A percentile compares a stretch with the other conserved stretches of the same genome.
These are phyloP conservation scores for Biston stratarius DNA, from an alignment of 2,888 invertebrate genomes.

Conservation along the genomic window DNA sequence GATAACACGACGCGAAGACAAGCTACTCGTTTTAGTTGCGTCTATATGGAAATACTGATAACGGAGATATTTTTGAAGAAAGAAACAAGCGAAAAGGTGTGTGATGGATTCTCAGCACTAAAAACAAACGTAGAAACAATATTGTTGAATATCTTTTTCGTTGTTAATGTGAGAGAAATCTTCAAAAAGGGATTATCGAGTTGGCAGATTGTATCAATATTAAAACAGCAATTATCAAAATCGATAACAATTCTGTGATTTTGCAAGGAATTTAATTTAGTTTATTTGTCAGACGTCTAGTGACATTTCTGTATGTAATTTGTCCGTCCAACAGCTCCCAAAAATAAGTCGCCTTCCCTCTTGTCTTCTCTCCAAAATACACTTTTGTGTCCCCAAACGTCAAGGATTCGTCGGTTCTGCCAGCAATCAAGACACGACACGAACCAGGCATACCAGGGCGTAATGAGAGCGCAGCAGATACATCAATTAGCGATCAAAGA, in stretches of 20 bases:
- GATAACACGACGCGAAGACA: constrained; percentile 23
- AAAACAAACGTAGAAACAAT: no score
- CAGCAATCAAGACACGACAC: constrained; percentile 53
- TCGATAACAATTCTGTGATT: no score
- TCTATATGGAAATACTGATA: constrained; percentile 24
- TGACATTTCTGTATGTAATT: not conserved
- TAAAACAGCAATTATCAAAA: no score
- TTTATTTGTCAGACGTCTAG: not conserved
- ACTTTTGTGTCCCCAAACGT: constrained; percentile 24
- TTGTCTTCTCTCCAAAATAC: constrained; percentile 10
- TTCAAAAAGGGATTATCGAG: no score
- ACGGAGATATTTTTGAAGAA: constrained; percentile 6
- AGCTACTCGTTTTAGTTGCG: constrained; percentile 32
- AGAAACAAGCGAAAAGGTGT: not conserved
- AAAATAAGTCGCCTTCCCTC: constrained; percentile 2
- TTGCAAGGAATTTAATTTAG: no score
- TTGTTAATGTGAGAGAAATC: no score
- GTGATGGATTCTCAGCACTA: not conserved
- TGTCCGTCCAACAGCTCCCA: no score
- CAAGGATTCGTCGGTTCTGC: constrained; percentile 24
- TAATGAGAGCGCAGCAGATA: constrained; percentile 66
- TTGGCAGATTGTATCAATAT: no score
- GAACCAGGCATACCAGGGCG: constrained; percentile 66
- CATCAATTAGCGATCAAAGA: constrained; percentile 77
- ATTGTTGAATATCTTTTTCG: no score